Conservation (phyloP, 1,140 invertebrate species). For the Teleopsis dalmanni region DNA sequence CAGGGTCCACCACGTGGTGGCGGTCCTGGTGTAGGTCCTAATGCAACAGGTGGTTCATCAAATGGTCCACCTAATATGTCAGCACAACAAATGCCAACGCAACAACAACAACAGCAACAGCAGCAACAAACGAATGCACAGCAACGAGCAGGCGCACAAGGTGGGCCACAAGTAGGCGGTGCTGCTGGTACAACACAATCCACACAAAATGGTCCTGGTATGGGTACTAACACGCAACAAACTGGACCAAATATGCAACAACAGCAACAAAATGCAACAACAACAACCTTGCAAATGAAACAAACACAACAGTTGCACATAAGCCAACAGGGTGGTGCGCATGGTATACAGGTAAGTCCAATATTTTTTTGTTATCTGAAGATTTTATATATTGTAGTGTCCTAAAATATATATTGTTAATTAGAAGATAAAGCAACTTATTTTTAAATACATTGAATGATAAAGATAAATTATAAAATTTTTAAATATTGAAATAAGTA, state of each 20-base stretch:
- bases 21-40: conserved; percentile 56
- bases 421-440: no score
- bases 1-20: conserved; percentile 41
- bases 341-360: conserved; percentile 66
- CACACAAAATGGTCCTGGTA: conserved; percentile 26
- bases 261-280: conserved; percentile 34
- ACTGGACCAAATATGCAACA: conserved; percentile 11
- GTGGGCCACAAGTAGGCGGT: conserved; percentile 9
- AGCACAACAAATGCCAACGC: background rate
- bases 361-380: no score
- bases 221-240: conserved; percentile 17
- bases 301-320: conserved; percentile 81
- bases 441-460: no score
- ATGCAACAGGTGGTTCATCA: conserved; percentile 51
- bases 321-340: conserved; percentile 60
- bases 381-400: no score
- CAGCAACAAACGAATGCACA: conserved; percentile 20
- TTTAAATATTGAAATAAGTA: no score
- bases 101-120: background rate
- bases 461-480: no score
- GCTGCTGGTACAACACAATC: background rate
- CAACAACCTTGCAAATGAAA: conserved; percentile 66
- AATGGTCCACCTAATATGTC: conserved; percentile 52
- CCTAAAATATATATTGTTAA: no score
- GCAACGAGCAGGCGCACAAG: conserved; percentile 5